Evolutionary conservation across 2,113 vertebrate species (phyloP).

Genomic region (Lagenorhynchus albirostris): DNA sequence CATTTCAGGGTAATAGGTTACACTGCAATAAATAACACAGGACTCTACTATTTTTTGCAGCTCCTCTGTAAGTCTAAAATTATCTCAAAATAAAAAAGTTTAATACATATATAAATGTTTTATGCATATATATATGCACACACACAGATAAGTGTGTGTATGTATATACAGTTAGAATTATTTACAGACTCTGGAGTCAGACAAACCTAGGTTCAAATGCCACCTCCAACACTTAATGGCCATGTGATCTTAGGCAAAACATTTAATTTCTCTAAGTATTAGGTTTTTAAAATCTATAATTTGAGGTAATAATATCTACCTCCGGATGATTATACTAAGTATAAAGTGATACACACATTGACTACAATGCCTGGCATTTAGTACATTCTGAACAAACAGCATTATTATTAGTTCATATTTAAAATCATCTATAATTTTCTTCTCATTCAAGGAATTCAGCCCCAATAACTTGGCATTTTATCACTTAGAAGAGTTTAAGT

Average conservation of each 20-base stretch:
- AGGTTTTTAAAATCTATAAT: neutral
- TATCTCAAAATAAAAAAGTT: neutral
- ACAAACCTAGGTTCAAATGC: slow-evolving; percentile 13
- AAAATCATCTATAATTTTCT: slow-evolving; percentile 25
- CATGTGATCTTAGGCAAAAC: neutral
- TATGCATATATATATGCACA: neutral
- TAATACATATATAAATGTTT: neutral
- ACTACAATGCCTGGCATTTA: neutral
- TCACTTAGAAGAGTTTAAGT: neutral
- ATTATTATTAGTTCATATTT: slow-evolving; percentile 5
- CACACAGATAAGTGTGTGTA: neutral
- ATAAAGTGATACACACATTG: neutral
- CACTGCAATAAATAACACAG: neutral
- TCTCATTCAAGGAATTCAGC: slow-evolving; percentile 12
- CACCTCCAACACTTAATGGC: neutral
- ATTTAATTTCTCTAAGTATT: neutral
- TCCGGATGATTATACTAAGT: neutral
- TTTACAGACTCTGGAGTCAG: neutral
- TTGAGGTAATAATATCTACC: neutral
- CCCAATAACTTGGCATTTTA: neutral
- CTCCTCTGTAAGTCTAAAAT: neutral
- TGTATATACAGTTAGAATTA: neutral
- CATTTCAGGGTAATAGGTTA: neutral
- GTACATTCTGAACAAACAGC: neutral
- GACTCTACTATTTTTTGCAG: neutral